Evolutionary conservation across 2,888 invertebrate genomes (phyloP), one percentile per base, ranked within the genome.

Genomic region (Eudasyphora cyanicolor): DNA sequence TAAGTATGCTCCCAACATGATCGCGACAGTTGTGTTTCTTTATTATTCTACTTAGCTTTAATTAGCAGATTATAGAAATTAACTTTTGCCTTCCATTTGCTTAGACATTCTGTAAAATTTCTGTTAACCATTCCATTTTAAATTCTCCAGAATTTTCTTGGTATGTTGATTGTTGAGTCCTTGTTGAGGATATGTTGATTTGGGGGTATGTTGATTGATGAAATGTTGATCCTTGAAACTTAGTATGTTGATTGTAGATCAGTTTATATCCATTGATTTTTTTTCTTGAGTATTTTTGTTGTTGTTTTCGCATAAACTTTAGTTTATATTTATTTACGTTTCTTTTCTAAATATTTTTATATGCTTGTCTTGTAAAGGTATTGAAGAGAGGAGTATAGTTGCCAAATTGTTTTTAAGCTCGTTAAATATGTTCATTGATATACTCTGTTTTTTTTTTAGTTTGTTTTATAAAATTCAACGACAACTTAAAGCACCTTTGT

Each of bases 351-450:
- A n/a, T n/a, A n/a, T 54, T 51, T 57, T 45, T 60, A 49, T 70
- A 49, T 64, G 32, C 42, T 45, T 75, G 60, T 71, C 49, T 42
- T 81, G n/a, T 24, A 12, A 49, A 49, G 49, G 29, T 29, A 29
- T 64, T 71, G 27, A 49, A 45, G 29, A 54, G 4, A 21, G 27
- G 60, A 1, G n/a, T 27, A 51, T 24, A n/a, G 75, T 78, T 82
- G 79, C 76, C 76, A 73, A 75, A 79, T 79, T 76, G 21, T 77
- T 60, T n/a, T 1, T 78, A 84, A 84, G 78, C 81, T 84, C 78
- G 60, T 81, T 69, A 70, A 74, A 70, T 76, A 77, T 21, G 19
- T 35, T 32, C 17, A 35, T 29, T 64, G 27, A 35, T 51, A 21
- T 19, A 1, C 8, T 51, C 21, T 51, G 5, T 4, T 64, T 64